A percentile compares a stretch with the other conserved stretches of the same genome.
phyloP scores from a whole-genome alignment of 1,140 invertebrate species.

The Platorchestia sp. region DNA sequence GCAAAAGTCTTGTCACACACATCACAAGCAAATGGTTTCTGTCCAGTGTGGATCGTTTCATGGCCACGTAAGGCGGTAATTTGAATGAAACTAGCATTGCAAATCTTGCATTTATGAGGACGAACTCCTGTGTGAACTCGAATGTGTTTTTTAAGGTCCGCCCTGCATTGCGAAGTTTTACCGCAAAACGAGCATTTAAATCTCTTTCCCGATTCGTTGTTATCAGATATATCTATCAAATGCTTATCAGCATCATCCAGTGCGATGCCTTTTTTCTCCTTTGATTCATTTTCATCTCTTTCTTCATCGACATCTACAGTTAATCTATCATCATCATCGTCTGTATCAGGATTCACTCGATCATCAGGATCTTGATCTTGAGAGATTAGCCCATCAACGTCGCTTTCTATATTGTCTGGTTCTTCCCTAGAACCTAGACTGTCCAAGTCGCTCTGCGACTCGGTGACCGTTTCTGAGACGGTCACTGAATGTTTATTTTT shows the following conservation, averaged over 20 bases:
- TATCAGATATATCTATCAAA: conserved; percentile 33
- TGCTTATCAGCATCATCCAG: conserved; percentile 56
- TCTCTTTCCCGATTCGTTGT: conserved; percentile 55
- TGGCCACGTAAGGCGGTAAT: conserved; percentile 79
- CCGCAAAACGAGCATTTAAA: conserved; percentile 65
- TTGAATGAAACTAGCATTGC: conserved; percentile 78
- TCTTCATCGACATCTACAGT: conserved; percentile 41
- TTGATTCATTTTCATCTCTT: conserved; percentile 10
- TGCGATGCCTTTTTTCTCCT: conserved; percentile 58
- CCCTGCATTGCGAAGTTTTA: conserved; percentile 61
- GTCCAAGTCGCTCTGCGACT: neutral
- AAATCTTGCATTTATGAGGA: conserved; percentile 78
- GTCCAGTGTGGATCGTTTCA: conserved; percentile 73
- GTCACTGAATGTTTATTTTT: neutral
- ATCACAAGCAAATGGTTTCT: conserved; percentile 72
- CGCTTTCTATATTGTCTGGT: neutral
- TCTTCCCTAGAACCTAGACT: neutral
- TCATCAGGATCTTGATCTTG: neutral
- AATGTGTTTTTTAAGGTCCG: conserved; percentile 65
- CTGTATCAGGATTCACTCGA: neutral
- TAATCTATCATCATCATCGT: conserved; percentile 23
- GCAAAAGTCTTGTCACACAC: conserved; percentile 82
- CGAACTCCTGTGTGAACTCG: conserved; percentile 68
- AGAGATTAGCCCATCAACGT: neutral
- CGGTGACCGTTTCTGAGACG: neutral